Evolutionary conservation across 2,113 vertebrate species (phyloP).

Genomic region (Phodopus roborovskii): DNA sequence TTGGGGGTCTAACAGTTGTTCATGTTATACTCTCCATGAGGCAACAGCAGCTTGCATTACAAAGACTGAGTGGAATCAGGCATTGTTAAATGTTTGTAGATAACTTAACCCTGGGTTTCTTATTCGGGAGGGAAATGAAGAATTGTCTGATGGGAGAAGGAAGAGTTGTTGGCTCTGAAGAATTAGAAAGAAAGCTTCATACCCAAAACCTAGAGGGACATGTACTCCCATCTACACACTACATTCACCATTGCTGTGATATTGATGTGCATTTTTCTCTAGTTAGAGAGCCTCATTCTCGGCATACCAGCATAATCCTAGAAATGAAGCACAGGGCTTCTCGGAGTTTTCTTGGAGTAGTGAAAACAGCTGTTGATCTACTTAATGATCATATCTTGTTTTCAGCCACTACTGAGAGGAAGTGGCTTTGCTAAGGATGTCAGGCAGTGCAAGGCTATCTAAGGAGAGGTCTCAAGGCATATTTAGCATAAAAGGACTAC

Average conservation of each 20-base stretch:
- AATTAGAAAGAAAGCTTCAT: background rate
- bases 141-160: background rate
- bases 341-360: background rate
- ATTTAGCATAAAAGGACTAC: background rate
- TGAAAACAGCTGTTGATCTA: background rate
- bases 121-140: background rate
- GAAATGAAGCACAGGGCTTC: background rate
- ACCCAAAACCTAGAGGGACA: background rate
- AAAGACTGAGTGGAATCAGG: background rate
- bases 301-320: no score
- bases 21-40: background rate
- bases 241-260: background rate
- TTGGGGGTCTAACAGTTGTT: background rate
- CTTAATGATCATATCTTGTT: background rate
- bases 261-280: background rate
- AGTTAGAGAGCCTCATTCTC: background rate
- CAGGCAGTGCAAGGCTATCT: background rate
- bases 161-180: background rate
- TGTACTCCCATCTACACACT: no score
- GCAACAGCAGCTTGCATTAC: background rate
- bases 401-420: background rate
- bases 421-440: background rate
- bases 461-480: background rate
- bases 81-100: background rate
- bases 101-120: background rate